These are phyloP conservation scores for Zaprionus lineosus DNA, from an alignment of 2,888 invertebrate species.

Conservation along the genomic window DNA sequence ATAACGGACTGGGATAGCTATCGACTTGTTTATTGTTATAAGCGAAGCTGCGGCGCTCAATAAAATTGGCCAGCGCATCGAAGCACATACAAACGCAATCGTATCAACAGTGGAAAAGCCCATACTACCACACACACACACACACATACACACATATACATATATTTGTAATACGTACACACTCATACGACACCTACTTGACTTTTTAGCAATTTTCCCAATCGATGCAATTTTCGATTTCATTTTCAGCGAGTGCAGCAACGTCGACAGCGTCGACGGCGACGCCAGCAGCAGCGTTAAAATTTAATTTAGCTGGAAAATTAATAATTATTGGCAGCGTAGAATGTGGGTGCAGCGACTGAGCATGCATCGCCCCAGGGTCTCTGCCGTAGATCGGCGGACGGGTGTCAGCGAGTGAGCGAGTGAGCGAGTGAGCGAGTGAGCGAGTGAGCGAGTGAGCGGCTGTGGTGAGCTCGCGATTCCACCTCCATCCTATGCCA, in stretches of 20 bases:
- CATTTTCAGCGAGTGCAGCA: conserved; percentile 60
- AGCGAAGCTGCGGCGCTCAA: conserved; percentile 49
- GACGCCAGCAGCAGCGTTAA: conserved; percentile 52
- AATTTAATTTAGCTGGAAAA: conserved; percentile 76
- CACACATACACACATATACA: conserved; percentile 3
- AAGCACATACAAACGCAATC: conserved; percentile 9
- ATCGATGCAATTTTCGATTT: conserved; percentile 72
- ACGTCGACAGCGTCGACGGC: conserved; percentile 16
- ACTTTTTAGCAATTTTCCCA: conserved; percentile 55
- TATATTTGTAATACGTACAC: not conserved
- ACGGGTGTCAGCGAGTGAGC: too few species aligned
- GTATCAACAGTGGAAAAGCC: too few species aligned
- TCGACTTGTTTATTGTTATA: conserved; percentile 59
- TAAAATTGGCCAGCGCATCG: conserved; percentile 45
- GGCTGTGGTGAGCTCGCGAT: not conserved
- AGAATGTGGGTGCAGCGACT: conserved; percentile 71
- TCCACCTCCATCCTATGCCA: too few species aligned
- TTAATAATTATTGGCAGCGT: conserved; percentile 69
- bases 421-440: too few species aligned
- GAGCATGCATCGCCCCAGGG: conserved; percentile 49
- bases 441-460: too few species aligned
- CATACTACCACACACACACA: conserved; percentile 15
- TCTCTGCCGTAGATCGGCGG: too few species aligned
- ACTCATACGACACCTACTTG: conserved; percentile 22
- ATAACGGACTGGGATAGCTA: conserved; percentile 33